These are phyloP conservation scores for Helogale parvula DNA, from an alignment of 2,113 vertebrate genomes.

Conservation along the genomic window DNA sequence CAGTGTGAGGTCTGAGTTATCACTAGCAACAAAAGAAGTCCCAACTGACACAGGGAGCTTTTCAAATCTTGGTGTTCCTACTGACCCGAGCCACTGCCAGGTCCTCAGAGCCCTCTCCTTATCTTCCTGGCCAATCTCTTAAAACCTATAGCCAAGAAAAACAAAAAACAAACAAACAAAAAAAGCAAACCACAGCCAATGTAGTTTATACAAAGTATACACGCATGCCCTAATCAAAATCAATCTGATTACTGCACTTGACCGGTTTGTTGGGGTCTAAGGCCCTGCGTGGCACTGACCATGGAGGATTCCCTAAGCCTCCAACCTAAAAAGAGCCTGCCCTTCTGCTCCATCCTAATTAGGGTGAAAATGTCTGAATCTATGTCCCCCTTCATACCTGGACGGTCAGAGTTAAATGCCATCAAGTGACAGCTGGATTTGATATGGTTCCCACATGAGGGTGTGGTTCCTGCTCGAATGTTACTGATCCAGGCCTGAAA, in stretches of 20 bases:
- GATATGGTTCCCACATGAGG: constrained; percentile 90
- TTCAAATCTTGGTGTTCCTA: not conserved
- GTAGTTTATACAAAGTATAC: not conserved
- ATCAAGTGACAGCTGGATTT: constrained; percentile 91
- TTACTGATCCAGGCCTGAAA: constrained; percentile 92
- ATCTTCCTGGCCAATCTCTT: not conserved
- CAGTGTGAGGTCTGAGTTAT: not conserved
- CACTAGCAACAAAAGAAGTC: not conserved
- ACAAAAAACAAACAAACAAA: not conserved
- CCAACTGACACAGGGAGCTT: not conserved
- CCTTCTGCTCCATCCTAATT: not conserved
- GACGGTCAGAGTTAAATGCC: constrained; percentile 88
- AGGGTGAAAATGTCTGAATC: not conserved
- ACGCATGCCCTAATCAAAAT: not conserved
- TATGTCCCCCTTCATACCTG: constrained; percentile 85
- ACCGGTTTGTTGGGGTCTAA: not conserved
- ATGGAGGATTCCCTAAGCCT: fast-evolving
- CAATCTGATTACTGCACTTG: not conserved
- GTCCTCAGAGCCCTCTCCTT: not conserved
- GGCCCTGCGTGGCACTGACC: not conserved
- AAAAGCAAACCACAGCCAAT: not conserved
- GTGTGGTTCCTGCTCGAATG: constrained; percentile 85
- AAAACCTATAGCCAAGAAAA: not conserved
- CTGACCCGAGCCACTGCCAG: not conserved
- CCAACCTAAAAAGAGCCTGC: not conserved